Conservation (phyloP, 2,113 vertebrate species). For the Oxyruncus cristatus region DNA sequence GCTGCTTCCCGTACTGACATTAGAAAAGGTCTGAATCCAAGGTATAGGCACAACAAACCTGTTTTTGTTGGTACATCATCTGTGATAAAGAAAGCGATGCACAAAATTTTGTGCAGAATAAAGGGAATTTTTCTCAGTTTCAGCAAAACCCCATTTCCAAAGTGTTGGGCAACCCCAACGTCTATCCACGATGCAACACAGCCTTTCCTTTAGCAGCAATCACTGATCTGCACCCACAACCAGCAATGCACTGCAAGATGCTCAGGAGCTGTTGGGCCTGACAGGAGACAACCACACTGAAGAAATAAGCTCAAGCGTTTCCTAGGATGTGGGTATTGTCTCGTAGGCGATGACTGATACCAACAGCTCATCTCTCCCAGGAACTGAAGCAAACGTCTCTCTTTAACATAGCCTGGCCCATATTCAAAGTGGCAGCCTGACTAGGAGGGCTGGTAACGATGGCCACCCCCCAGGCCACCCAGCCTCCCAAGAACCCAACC, state of each 20-base stretch:
- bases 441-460: background rate
- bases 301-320: background rate
- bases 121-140: background rate
- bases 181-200: background rate
- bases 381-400: background rate
- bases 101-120: background rate
- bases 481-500: background rate
- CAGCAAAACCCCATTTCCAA: background rate
- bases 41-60: background rate
- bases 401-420: background rate
- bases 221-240: background rate
- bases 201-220: background rate
- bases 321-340: background rate
- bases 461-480: background rate
- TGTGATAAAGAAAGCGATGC: background rate
- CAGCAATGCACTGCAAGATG: background rate
- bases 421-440: constrained; percentile 29
- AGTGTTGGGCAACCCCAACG: background rate
- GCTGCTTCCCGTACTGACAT: background rate
- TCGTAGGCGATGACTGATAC: background rate
- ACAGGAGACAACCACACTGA: background rate
- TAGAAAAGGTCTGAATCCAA: background rate
- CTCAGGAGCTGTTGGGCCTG: background rate
- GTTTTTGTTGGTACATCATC: background rate
- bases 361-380: background rate